Base-by-base conservation (phyloP, 2,888 invertebrate species). In the Nemurella pictetii region DNA sequence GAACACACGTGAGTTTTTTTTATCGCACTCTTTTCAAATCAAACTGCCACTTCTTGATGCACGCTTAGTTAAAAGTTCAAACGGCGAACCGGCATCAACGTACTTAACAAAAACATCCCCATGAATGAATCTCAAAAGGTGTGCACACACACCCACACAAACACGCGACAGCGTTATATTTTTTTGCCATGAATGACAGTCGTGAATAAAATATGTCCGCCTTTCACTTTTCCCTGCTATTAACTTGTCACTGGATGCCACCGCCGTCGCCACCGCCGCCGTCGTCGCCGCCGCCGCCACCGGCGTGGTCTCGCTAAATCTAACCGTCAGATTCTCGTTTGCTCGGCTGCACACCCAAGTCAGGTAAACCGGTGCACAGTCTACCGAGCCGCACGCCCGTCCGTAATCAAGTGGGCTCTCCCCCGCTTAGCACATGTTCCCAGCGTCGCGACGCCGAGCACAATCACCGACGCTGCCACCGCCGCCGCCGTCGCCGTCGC, bases 311-410 rank as follows among this genome's bases (percentile, higher is more conserved):
- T 30, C 78, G 78, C 55, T 4, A 12, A 36, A 78, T 83, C 74
- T 83, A 85, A 75, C 85, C 83, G 83, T 80, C 75, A 82, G 85
- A 36, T 80, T 32, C 72, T 82, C 84, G 84, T 73, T 85, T 84
- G 84, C 82, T 80, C 73, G 83, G 84, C 80, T 80, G 85, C 81
- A 77, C 83, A n/a, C 85, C 75, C 81, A 75, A 82, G 85, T 32
- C 72, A 82, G 78, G 81, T 36, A 73, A 29, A 30, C 77, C 55
- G 74, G 80, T 78, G 84, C 35, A 80, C 78, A 35, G 36, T 36
- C 78, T 27, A 78, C 35, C 36, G 86, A 80, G 80, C 80, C 80
- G 26, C 9, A 35, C 32, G 80, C 80, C 32, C 20, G 35, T n/a
- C 36, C 5, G 80, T 35, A 32, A 80, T 80, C 80, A 80, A 80